Evolutionary conservation across 2,113 vertebrate genomes (phyloP).

Genomic region (Caranx ignobilis): DNA sequence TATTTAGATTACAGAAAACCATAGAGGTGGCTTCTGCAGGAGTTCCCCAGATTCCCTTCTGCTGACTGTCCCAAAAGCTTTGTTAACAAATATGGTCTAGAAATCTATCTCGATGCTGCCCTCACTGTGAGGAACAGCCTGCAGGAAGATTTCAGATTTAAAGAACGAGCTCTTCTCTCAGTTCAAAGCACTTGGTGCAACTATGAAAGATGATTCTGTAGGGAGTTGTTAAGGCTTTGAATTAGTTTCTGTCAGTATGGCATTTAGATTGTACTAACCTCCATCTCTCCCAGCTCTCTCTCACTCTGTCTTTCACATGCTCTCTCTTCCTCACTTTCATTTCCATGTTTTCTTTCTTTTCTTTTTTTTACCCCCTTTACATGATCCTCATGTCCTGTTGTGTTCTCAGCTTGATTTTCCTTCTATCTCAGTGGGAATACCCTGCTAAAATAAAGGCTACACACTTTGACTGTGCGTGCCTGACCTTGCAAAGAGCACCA

Average conservation of each 20-base stretch:
- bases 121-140: constrained; percentile 60
- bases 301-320: constrained; percentile 28
- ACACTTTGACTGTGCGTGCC: constrained; percentile 21
- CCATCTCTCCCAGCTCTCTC: constrained; percentile 16
- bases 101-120: constrained; percentile 54
- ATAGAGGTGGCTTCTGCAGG: constrained; percentile 35
- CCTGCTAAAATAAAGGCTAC: constrained; percentile 42
- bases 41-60: constrained; percentile 55
- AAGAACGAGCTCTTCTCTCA: constrained; percentile 53
- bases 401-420: constrained; percentile 21
- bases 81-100: constrained; percentile 68
- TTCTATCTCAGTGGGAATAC: constrained; percentile 29
- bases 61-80: constrained; percentile 70
- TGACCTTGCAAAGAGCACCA: constrained; percentile 61
- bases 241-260: constrained; percentile 65
- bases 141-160: constrained; percentile 67
- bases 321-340: constrained; percentile 24
- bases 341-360: constrained; percentile 16
- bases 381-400: constrained; percentile 9
- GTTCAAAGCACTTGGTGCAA: constrained; percentile 63
- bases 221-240: constrained; percentile 74
- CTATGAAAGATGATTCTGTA: constrained; percentile 50
- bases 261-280: constrained; percentile 40
- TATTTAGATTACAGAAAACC: constrained; percentile 57
- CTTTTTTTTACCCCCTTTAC: constrained; percentile 33